Percentiles rank a stretch among this genome's conserved stretches.
phyloP scores from a whole-genome alignment of 2,797 vertebrate genomes.

The Uromys caudimaculatus region DNA sequence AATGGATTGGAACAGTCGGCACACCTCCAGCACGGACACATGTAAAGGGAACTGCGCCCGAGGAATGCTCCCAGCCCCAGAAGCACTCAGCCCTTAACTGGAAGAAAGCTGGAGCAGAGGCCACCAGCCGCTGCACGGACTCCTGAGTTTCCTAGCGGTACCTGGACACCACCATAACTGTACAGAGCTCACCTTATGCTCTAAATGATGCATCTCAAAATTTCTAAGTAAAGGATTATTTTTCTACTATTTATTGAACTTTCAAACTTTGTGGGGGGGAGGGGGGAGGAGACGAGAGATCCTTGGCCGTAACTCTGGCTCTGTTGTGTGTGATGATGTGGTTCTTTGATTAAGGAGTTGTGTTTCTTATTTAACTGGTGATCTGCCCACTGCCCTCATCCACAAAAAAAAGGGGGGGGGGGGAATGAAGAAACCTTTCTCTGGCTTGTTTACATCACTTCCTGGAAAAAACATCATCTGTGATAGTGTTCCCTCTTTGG shows the following conservation, averaged over 20 bases:
- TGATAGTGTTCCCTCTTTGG: slow-evolving; percentile 76
- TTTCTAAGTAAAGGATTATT: slow-evolving; percentile 96
- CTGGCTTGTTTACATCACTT: slow-evolving; percentile 81
- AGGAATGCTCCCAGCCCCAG: slow-evolving; percentile 76
- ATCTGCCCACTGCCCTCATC: slow-evolving; percentile 75
- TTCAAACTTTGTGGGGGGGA: slow-evolving; percentile 78
- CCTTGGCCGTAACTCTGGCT: slow-evolving; percentile 60
- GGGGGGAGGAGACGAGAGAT: slow-evolving; percentile 73
- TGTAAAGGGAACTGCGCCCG: slow-evolving; percentile 82
- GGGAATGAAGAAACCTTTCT: slow-evolving; percentile 85
- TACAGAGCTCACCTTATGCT: slow-evolving; percentile 62
- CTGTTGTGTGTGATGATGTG: slow-evolving; percentile 71
- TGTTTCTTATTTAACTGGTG: slow-evolving; percentile 74
- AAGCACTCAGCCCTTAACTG: slow-evolving; percentile 81
- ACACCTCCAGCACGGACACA: slow-evolving; percentile 78
- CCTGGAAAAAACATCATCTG: slow-evolving; percentile 71
- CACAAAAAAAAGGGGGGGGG: slow-evolving; percentile 48
- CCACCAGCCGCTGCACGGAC: background rate
- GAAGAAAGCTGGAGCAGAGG: slow-evolving; percentile 78
- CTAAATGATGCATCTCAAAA: slow-evolving; percentile 88
- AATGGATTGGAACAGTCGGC: slow-evolving; percentile 76
- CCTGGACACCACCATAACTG: slow-evolving; percentile 61
- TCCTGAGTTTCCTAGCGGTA: background rate
- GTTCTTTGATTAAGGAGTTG: slow-evolving; percentile 78
- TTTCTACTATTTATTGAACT: slow-evolving; percentile 99